These are phyloP conservation scores for Thaumetopoea pityocampa DNA, from an alignment of 1,140 invertebrate genomes.

Conservation along the genomic window DNA sequence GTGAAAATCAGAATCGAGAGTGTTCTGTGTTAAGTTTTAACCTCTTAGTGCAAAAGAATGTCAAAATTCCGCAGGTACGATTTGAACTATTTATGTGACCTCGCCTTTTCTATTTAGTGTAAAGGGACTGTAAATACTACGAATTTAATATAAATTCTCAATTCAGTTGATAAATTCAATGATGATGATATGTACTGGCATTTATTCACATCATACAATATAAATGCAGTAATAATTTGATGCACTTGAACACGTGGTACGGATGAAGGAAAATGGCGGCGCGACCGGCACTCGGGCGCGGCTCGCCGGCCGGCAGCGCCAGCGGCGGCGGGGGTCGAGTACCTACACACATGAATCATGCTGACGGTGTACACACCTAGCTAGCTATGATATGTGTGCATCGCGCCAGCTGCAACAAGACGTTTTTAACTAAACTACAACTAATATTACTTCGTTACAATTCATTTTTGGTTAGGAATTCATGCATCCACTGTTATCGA, in stretches of 20 bases:
- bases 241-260: conserved; percentile 63
- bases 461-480: too few relatives aligned
- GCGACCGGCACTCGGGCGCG: conserved; percentile 30
- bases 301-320: conserved; percentile 15
- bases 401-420: too few relatives aligned
- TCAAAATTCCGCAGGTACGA: conserved; percentile 61
- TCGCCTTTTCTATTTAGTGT: neutral
- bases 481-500: too few relatives aligned
- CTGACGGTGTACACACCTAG: conserved; percentile 19
- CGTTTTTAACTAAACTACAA: too few relatives aligned
- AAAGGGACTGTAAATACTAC: neutral
- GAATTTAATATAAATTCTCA: neutral
- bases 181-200: neutral
- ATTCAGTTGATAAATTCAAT: neutral
- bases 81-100: conserved; percentile 3
- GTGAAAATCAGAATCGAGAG: conserved; percentile 16
- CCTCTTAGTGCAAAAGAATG: conserved; percentile 45
- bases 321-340: too few relatives aligned
- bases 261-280: conserved; percentile 68
- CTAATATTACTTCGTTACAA: too few relatives aligned
- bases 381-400: neutral
- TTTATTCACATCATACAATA: neutral
- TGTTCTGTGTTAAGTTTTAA: conserved; percentile 30
- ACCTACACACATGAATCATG: conserved; percentile 35
- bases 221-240: conserved; percentile 26